phyloP scores from a whole-genome alignment of 1,140 invertebrate genomes.

The Drosophila micromelanica region DNA sequence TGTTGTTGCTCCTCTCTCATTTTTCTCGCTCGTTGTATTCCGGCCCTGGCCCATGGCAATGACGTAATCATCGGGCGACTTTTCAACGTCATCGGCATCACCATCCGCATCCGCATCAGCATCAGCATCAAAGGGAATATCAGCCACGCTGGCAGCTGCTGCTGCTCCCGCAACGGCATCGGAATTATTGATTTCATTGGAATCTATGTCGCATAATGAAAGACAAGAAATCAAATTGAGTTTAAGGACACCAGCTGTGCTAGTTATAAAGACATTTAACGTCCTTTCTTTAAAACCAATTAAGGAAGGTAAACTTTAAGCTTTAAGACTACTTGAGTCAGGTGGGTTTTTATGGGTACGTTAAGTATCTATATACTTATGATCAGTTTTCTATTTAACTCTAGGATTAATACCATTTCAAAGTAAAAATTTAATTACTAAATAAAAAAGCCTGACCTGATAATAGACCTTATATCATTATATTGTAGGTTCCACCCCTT shows the following conservation, averaged over 20 bases:
- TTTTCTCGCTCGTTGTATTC: slow-evolving; percentile 28
- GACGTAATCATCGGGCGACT: slow-evolving; percentile 64
- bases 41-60: slow-evolving; percentile 40
- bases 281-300: background rate
- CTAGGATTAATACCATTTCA: too few species aligned
- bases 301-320: background rate
- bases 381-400: too few species aligned
- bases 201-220: slow-evolving; percentile 61
- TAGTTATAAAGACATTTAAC: slow-evolving; percentile 1
- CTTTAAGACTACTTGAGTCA: too few species aligned
- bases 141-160: slow-evolving; percentile 23
- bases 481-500: too few species aligned
- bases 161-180: slow-evolving; percentile 42
- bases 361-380: too few species aligned
- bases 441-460: too few species aligned
- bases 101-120: slow-evolving; percentile 27
- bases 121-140: slow-evolving; percentile 16
- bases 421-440: too few species aligned
- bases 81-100: slow-evolving; percentile 40
- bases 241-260: slow-evolving; percentile 25
- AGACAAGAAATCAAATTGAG: slow-evolving; percentile 40
- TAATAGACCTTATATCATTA: too few species aligned
- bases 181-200: slow-evolving; percentile 83
- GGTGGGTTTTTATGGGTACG: too few species aligned
- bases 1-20: slow-evolving; percentile 26